Percentiles rank a stretch among this genome's conserved stretches.
These are phyloP conservation scores for Coregonus clupeaformis DNA, from an alignment of 2,113 vertebrate species.

Conservation along the genomic window DNA sequence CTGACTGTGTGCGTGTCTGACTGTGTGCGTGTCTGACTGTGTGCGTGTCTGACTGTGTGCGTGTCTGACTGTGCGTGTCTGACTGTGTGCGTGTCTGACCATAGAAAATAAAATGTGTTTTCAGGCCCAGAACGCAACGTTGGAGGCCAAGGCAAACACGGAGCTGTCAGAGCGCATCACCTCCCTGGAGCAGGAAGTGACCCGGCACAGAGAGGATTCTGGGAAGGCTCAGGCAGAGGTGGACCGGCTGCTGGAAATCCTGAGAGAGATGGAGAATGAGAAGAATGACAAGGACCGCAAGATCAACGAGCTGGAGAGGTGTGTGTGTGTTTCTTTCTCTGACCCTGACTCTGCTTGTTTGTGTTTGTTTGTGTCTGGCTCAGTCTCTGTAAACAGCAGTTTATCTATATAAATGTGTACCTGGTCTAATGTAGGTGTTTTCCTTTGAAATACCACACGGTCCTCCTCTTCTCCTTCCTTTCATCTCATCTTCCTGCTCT, in stretches of 20 bases:
- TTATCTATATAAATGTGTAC: background rate
- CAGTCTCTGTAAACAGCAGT: background rate
- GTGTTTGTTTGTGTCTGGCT: background rate
- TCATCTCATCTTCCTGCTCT: slow-evolving; percentile 32
- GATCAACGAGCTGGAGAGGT: slow-evolving; percentile 94
- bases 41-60: background rate
- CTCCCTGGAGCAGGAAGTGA: slow-evolving; percentile 85
- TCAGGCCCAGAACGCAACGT: slow-evolving; percentile 87
- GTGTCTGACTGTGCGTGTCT: too few relatives aligned
- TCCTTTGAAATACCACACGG: background rate
- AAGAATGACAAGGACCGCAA: slow-evolving; percentile 99
- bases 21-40: too few relatives aligned
- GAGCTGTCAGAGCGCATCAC: slow-evolving; percentile 86
- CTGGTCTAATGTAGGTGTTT: background rate
- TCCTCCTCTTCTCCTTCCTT: slow-evolving; percentile 17
- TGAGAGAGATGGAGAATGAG: slow-evolving; percentile 98
- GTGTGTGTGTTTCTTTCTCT: background rate
- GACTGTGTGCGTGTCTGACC: too few relatives aligned
- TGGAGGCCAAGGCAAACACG: slow-evolving; percentile 89
- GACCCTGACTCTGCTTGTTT: background rate
- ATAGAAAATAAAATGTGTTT: background rate
- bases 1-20: background rate
- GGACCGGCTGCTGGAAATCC: slow-evolving; percentile 93
- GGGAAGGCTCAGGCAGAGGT: slow-evolving; percentile 94
- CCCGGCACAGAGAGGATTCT: slow-evolving; percentile 85